Base-by-base conservation (phyloP, 2,888 invertebrate species). In the Habrosyne pyritoides region DNA sequence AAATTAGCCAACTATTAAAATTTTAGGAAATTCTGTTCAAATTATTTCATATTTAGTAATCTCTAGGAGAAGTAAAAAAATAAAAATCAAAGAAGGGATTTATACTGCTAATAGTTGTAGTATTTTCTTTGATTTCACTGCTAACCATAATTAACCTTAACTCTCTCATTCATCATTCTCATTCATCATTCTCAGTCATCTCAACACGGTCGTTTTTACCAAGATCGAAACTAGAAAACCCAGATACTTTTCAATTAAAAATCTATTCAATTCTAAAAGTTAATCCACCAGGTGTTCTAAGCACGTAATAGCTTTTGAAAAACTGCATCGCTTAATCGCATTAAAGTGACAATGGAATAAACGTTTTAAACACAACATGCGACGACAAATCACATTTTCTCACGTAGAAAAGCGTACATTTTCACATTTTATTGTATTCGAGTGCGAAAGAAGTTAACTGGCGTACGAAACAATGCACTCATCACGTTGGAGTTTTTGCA, bases 381-480 rank as follows among this genome's bases (percentile, higher is more conserved):
- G 47, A 50, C 30, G 30, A 54, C 54, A 62, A 64, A 69, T 69
- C 65, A 65, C 64, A 71, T 69, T 69, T 61, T 58, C 63, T 56
- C 59, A 59, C 54, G 54, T 56, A 56, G 58, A 57, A 69, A 66
- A 60, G 54, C 60, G 60, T 58, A 66, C 61, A 59, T 67, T 67
- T 62, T 54, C 55, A 26, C 54, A 56, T 63, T 64, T 60, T 54
- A 62, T 61, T 61, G 48, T 46, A 48, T 59, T 55, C 55, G 58
- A 28, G 33, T 51, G 47, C n/a, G 56, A 75, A 72, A 67, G 63
- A 69, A 69, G 60, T 67, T 71, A 71, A 66, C 59, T 50, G 58
- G 53, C 47, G 46, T 33, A 50, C 60, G 55, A 69, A 73, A 79
- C 79, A 80, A 81, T 80, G 70, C 67, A 67, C 71, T 80, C 77